A percentile compares a stretch with the other conserved stretches of the same genome.
phyloP scores from a whole-genome alignment of 2,113 vertebrate genomes.

The Tenrec ecaudatus region DNA sequence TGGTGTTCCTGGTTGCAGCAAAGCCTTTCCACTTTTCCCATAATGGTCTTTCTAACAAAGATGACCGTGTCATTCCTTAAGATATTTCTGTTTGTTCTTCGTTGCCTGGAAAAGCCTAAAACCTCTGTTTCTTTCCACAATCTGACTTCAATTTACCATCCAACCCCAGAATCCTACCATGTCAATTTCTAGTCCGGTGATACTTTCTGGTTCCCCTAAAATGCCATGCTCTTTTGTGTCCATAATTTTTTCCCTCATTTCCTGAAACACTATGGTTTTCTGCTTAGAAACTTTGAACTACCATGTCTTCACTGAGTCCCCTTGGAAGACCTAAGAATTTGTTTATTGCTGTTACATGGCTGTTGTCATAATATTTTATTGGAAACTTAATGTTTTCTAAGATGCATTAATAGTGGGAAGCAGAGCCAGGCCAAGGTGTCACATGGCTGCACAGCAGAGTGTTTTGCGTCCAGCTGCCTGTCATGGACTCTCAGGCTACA shows the following conservation, averaged over 20 bases:
- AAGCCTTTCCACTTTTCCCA: not conserved
- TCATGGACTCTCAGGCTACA: no score
- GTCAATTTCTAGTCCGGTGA: not conserved
- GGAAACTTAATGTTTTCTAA: constrained; percentile 18
- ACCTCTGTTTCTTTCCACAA: not conserved
- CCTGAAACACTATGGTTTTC: constrained; percentile 15
- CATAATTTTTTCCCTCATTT: not conserved
- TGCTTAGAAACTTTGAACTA: not conserved
- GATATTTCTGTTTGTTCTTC: constrained; percentile 12
- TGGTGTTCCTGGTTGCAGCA: not conserved
- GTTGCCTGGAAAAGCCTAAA: not conserved
- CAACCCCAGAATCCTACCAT: not conserved
- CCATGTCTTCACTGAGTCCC: not conserved
- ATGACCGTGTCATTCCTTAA: not conserved
- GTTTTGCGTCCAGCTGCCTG: no score
- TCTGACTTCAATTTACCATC: not conserved
- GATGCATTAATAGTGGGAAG: not conserved
- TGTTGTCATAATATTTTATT: not conserved
- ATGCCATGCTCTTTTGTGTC: not conserved
- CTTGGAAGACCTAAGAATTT: not conserved
- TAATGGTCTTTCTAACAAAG: constrained; percentile 17
- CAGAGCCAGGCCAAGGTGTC: no score
- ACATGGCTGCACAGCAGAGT: no score
- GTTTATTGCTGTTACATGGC: not conserved
- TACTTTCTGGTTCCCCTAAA: not conserved